A percentile compares a stretch with the other conserved stretches of the same genome.
phyloP scores from a whole-genome alignment of 2,113 vertebrate genomes.

The Pituophis catenifer region DNA sequence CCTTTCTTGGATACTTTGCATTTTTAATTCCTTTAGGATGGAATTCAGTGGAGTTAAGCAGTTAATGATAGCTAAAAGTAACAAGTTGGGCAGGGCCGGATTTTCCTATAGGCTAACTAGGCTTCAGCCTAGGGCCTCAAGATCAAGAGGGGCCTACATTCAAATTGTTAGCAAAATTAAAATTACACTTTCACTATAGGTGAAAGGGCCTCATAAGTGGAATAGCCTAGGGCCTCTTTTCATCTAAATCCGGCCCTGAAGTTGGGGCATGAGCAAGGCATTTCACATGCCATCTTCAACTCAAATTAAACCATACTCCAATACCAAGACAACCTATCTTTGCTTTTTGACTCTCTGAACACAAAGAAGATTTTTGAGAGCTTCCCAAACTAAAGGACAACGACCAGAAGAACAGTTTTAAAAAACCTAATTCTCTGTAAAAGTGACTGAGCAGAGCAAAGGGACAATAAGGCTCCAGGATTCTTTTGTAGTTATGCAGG shows the following conservation, averaged over 20 bases:
- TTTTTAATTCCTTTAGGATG: not conserved
- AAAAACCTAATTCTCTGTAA: not conserved
- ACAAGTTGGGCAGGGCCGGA: too few relatives aligned
- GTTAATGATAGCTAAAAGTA: not conserved
- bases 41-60: not conserved
- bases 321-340: not conserved
- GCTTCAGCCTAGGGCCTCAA: too few relatives aligned
- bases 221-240: too few relatives aligned
- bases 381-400: not conserved
- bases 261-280: not conserved
- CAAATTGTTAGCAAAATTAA: too few relatives aligned
- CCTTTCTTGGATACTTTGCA: not conserved
- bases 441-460: not conserved
- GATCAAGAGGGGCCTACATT: too few relatives aligned
- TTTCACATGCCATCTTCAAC: not conserved
- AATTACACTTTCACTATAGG: too few relatives aligned
- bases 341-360: not conserved
- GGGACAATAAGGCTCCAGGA: not conserved
- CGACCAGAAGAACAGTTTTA: not conserved
- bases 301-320: not conserved
- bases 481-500: not conserved
- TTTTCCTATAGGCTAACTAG: too few relatives aligned
- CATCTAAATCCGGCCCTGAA: too few relatives aligned
- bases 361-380: not conserved
- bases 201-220: too few relatives aligned